Evolutionary conservation across 1,140 invertebrate species (phyloP), one percentile per base, ranked within the genome.

Genomic region (Caenorhabditis briggsae): DNA sequence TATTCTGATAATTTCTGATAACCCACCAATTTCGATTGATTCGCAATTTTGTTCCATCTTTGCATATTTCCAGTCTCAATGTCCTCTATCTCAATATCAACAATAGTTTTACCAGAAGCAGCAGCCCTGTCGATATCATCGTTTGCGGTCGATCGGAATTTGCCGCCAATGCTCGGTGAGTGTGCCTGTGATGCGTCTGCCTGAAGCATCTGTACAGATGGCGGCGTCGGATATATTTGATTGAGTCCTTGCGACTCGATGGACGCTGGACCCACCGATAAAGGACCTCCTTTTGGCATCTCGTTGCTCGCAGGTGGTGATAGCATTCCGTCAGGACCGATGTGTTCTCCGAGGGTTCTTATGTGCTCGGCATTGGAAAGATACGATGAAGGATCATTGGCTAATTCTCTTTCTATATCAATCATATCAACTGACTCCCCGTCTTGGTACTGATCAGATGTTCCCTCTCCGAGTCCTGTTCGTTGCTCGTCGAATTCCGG

Each of bases 151-250:
- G n/a, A 50, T 50, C 70, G 16, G 5, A 11, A 12, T 41, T 78
- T 78, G 3, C 18, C n/a, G 23, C 53, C 46, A 20, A 50, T 78
- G 3, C 16, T 33, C 5, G 70, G 70, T 5, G 70, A 78, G 14
- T 50, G 70, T 11, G 20, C 70, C 41, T 78, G 70, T 50, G 46
- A 16, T 18, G 70, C n/a, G 11, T 78, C 46, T 78, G n/a, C 70
- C 33, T 50, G 70, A 16, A 78, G 70, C 70, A 78, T 78, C 33
- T 83, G 83, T 20, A 87, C 84, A 5, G 86, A 87, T 12, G 86
- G 86, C 58, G 86, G 86, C 50, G 86, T 87, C 46, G 86, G 86
- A 25, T 85, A 87, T 58, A 87, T 87, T 56, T 85, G 82, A 87
- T 87, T 87, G 55, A 83, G 50, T 14, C 70, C 70, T 78, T 78